Conservation (phyloP, 2,888 invertebrate genomes). For the Bembecia ichneumoniformis region DNA sequence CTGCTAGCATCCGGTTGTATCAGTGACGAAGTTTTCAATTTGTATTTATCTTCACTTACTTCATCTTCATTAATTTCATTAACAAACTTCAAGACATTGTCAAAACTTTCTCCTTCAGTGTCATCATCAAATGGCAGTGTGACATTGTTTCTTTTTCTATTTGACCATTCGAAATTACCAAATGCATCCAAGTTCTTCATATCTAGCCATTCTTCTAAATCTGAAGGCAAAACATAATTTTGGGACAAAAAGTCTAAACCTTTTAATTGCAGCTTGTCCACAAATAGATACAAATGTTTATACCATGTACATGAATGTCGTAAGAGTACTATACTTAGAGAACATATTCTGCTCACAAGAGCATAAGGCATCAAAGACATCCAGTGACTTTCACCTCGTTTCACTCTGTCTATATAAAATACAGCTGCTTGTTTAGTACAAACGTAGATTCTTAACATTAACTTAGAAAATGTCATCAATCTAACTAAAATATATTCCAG, state of each 20-base stretch:
- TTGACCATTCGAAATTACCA: slow-evolving; percentile 48
- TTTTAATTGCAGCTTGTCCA: slow-evolving; percentile 43
- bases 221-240: slow-evolving; percentile 48
- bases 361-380: slow-evolving; percentile 70
- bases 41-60: slow-evolving; percentile 10
- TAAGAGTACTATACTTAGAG: slow-evolving; percentile 54
- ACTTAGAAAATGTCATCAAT: slow-evolving; percentile 68
- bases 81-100: slow-evolving; percentile 45
- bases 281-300: slow-evolving; percentile 43
- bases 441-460: slow-evolving; percentile 63
- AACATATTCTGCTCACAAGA: slow-evolving; percentile 69
- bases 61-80: slow-evolving; percentile 32
- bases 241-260: slow-evolving; percentile 64
- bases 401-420: slow-evolving; percentile 65
- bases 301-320: slow-evolving; percentile 68
- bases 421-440: slow-evolving; percentile 60
- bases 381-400: slow-evolving; percentile 69
- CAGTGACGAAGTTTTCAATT: slow-evolving; percentile 5
- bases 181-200: slow-evolving; percentile 54
- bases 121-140: slow-evolving; percentile 26
- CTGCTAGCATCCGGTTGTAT: too few relatives aligned
- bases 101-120: slow-evolving; percentile 31
- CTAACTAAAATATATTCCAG: slow-evolving; percentile 68
- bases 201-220: slow-evolving; percentile 63
- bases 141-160: slow-evolving; percentile 28